A percentile compares a stretch with the other conserved stretches of the same genome.
These are phyloP conservation scores for Neocrepidodera transversa DNA, from an alignment of 2,888 invertebrate species.

Conservation along the genomic window DNA sequence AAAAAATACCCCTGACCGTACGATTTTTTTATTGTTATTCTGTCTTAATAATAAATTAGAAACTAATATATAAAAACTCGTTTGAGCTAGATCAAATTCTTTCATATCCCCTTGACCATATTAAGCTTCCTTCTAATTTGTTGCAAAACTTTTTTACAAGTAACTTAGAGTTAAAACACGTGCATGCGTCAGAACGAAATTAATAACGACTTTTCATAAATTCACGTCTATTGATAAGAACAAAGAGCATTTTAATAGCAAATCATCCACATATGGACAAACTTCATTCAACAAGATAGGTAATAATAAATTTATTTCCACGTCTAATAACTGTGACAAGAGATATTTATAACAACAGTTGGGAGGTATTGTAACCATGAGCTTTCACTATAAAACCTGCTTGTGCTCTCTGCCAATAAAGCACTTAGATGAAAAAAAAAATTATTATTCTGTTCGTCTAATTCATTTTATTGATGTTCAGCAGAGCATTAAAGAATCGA, in stretches of 20 bases:
- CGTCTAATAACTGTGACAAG: constrained; percentile 26
- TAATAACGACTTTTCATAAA: neutral
- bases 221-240: constrained; percentile 8
- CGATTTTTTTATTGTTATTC: no score
- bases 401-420: constrained; percentile 19
- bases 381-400: constrained; percentile 19
- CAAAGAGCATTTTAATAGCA: constrained; percentile 19
- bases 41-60: no score
- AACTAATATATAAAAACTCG: no score
- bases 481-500: constrained; percentile 13
- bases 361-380: constrained; percentile 31
- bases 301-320: constrained; percentile 27
- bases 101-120: neutral
- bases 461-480: constrained; percentile 21
- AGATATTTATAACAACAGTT: constrained; percentile 31
- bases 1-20: no score
- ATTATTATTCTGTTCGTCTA: constrained; percentile 8
- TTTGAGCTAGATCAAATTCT: no score
- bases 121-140: neutral
- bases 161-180: neutral
- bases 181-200: neutral
- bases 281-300: constrained; percentile 23
- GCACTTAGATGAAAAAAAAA: neutral
- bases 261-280: constrained; percentile 21
- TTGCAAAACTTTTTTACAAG: neutral